These are phyloP conservation scores for Ganaspis sp. DNA, from an alignment of 1,140 invertebrate genomes.

Conservation along the genomic window DNA sequence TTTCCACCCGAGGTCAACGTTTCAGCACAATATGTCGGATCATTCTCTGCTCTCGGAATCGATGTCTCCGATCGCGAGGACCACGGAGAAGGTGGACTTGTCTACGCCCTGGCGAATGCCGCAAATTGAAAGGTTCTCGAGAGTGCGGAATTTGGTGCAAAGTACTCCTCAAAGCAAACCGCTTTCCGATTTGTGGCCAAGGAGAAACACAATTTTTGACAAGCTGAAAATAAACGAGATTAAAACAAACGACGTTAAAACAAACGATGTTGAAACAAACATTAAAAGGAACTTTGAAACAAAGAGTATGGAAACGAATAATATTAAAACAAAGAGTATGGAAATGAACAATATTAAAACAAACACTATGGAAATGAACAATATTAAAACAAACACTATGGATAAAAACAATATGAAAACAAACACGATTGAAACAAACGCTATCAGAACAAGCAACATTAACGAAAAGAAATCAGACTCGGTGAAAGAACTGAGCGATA, in stretches of 20 bases:
- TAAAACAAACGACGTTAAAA: constrained; percentile 33
- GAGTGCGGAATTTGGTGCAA: constrained; percentile 58
- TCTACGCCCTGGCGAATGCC: constrained; percentile 63
- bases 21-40: constrained; percentile 51
- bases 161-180: constrained; percentile 62
- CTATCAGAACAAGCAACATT: no score
- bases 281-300: no score
- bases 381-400: no score
- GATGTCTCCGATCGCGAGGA: constrained; percentile 63
- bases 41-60: constrained; percentile 61
- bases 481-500: no score
- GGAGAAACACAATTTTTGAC: constrained; percentile 27
- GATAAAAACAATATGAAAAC: no score
- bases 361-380: no score
- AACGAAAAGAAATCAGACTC: no score
- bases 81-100: constrained; percentile 41
- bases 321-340: no score
- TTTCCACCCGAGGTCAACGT: background rate
- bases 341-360: no score
- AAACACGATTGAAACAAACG: no score
- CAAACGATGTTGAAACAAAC: no score
- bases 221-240: constrained; percentile 29
- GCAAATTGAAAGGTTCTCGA: constrained; percentile 52
- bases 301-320: no score
- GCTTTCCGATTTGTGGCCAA: background rate